Evolutionary conservation across 2,797 vertebrate genomes (phyloP), one percentile per base, ranked within the genome.

Genomic region (Mustela erminea): DNA sequence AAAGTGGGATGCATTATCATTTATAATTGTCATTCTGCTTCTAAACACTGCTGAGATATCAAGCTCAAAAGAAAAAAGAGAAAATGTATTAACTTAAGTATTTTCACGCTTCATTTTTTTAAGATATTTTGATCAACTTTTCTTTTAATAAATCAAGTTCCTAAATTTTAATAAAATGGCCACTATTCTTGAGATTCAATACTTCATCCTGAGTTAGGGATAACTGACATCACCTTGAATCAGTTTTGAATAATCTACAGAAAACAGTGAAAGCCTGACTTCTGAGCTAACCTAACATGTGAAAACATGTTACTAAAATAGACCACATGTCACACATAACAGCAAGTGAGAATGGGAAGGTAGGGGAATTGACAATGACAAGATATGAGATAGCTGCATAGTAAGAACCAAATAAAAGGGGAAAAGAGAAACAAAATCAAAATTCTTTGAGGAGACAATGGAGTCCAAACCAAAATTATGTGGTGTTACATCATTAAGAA

Each of bases 191-290:
- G 62, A 96, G 96, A 97, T 87, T 86, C 78, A 93, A 17, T 54
- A 62, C 9, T 68, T 56, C 12, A 78, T 75, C 70, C 60, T 93
- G 54, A 97, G 29, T 21, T 96, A 96, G 46, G 52, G 97, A 94
- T 90, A 95, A 97, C 0, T 68, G 95, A 92, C 25, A 97, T 95
- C 72, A 97, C 68, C 60, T 92, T 77, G 14, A 97, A 94, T 80
- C 54, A 93, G 75, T 93, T 97, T 85, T 88, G 41, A 84, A 96
- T 46, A 74, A 72, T 25, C 20, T 92, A 49, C 49, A 93, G 78
- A 72, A 77, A 93, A 38, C 25, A 96, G 38, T 9, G 32, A 72
- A 97, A 96, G 41, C 15, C 84, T 93, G 93, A 96, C 49, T 93
- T 94, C 43, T 81, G 35, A 97, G 46, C 38, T 95, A 97, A 98